Evolutionary conservation across 2,797 vertebrate species (phyloP).

Genomic region (Tolypeutes matacus): DNA sequence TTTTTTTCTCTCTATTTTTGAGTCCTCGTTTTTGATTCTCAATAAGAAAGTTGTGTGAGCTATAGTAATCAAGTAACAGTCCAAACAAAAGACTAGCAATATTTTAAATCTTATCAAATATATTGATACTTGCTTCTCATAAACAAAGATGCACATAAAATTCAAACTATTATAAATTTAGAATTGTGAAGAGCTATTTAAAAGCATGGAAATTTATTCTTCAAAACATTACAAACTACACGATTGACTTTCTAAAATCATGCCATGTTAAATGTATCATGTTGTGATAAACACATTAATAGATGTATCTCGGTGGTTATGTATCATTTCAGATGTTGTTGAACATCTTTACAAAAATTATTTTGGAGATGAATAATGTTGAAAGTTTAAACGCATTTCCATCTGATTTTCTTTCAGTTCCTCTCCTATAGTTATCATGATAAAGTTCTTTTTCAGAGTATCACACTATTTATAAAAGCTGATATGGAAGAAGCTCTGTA

Average conservation of each 20-base stretch:
- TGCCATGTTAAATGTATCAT: conserved; percentile 80
- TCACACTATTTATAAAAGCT: conserved; percentile 72
- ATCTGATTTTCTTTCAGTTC: conserved; percentile 84
- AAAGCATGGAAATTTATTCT: conserved; percentile 86
- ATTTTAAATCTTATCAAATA: conserved; percentile 87
- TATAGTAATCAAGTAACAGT: conserved; percentile 84
- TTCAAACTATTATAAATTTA: conserved; percentile 85
- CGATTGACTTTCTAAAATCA: conserved; percentile 83
- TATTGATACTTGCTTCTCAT: conserved; percentile 85
- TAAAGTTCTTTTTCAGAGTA: conserved; percentile 67
- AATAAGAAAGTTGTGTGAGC: conserved; percentile 82
- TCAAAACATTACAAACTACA: conserved; percentile 84
- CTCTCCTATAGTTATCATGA: conserved; percentile 70
- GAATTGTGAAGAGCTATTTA: conserved; percentile 85
- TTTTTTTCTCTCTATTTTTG: conserved; percentile 38
- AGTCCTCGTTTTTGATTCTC: conserved; percentile 75
- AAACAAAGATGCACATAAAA: conserved; percentile 82
- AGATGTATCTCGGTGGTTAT: conserved; percentile 74
- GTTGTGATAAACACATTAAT: conserved; percentile 81
- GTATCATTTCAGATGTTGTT: conserved; percentile 66
- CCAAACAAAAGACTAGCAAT: conserved; percentile 87
- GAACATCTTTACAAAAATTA: conserved; percentile 74
- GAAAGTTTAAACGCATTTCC: conserved; percentile 75
- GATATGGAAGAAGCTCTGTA: conserved; percentile 69
- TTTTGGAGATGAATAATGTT: conserved; percentile 80